Percentiles rank a stretch among this genome's conserved stretches.
phyloP scores from a whole-genome alignment of 2,113 vertebrate species.

The Sitta europaea region DNA sequence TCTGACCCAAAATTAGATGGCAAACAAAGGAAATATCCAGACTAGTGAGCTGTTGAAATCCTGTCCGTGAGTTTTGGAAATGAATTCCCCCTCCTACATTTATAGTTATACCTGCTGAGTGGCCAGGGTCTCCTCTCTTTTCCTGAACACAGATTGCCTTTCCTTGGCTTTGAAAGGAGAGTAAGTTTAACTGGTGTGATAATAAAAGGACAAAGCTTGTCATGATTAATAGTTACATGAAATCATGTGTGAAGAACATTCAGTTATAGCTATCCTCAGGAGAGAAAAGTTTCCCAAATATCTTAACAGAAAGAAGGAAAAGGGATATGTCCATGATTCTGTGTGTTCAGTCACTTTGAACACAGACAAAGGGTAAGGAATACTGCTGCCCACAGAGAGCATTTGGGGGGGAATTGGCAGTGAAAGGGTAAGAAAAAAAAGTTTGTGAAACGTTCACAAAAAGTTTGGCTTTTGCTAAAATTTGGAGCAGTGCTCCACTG shows the following conservation, averaged over 20 bases:
- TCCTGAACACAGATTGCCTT: not conserved
- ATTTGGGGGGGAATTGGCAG: not conserved
- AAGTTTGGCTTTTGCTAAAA: not conserved
- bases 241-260: not conserved
- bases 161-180: not conserved
- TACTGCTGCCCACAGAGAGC: not conserved
- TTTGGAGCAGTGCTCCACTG: not conserved
- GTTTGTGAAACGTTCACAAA: not conserved
- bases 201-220: not conserved
- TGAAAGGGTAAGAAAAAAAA: not conserved
- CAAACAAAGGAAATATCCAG: not conserved
- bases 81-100: not conserved
- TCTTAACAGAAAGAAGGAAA: not conserved
- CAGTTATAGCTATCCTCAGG: not conserved
- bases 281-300: not conserved
- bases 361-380: not conserved
- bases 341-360: not conserved
- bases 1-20: not conserved
- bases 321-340: not conserved
- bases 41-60: not conserved
- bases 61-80: fast-evolving
- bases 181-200: not conserved
- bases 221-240: not conserved
- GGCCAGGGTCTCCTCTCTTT: not conserved
- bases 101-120: not conserved